Base-by-base conservation (phyloP, 92 coral and sea anemone genomes). In the Zoanthus solanderi region DNA sequence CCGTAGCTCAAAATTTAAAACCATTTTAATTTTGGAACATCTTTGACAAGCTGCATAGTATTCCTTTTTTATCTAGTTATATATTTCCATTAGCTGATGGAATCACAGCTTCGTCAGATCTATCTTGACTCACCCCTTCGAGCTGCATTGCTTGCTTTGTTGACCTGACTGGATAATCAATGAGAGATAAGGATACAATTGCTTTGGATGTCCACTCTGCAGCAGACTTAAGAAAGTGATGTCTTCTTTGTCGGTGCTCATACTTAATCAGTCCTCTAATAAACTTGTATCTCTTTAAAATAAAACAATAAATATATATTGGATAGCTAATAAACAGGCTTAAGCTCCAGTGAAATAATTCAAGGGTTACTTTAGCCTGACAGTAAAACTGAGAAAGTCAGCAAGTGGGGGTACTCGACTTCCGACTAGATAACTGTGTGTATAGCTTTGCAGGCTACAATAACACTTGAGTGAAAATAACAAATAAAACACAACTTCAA, bases 191-290 rank as follows among this genome's bases (percentile, higher is more conserved):
- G 5, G 94, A 92, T 5, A 92, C 92, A 28, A 92, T 92, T 1
- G 94, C 94, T 46, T 92, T 92, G 9, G 94, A 92, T 29, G 94
- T 92, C 94, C 94, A 92, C 45, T 92, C 94, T 54, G 94, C 94
- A 8, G 94, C 94, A 76, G 84, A 60, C 66, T 92, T 92, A 29
- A 85, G 88, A 45, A 89, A 89, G 77, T 89, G 92, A 75, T 92
- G 94, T 12, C 94, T 68, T 13, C 94, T 88, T 65, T 92, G 94
- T 72, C 84, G 77, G n/a, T 86, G 88, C 87, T 92, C 94, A 66
- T 82, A 75, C 47, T 86, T 89, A 45, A 85, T 92, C 34, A 92
- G 76, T 4, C 94, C 94, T 60, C 94, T 89, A 18, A 89, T 82
- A 57, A 92, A 92, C 84, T 92, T 92, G 88, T 92, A 89, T 68